phyloP scores from a whole-genome alignment of 2,113 vertebrate species.

The Hoplias malabaricus region DNA sequence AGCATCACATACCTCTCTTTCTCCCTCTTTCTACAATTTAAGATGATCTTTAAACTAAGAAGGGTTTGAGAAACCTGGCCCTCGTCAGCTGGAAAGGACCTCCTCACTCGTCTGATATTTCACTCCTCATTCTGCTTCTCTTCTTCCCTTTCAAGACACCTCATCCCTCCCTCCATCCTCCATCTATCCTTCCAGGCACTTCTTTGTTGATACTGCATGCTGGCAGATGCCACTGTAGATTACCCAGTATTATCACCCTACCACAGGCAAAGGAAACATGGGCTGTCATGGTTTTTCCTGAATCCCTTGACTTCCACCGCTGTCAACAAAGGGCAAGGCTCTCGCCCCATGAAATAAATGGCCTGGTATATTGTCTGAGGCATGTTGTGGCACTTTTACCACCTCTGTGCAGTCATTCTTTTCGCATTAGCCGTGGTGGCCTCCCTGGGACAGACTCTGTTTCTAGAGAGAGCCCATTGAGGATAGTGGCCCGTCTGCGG shows the following conservation, averaged over 20 bases:
- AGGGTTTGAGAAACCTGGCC: too few species aligned
- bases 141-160: constrained; percentile 29
- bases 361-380: constrained; percentile 23
- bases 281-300: neutral
- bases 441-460: neutral
- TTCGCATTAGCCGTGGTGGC: constrained; percentile 15
- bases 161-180: neutral
- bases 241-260: neutral
- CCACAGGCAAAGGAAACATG: neutral
- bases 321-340: constrained; percentile 18
- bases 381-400: constrained; percentile 33
- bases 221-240: neutral
- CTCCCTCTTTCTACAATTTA: too few species aligned
- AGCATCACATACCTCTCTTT: too few species aligned
- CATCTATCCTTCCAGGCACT: constrained; percentile 9
- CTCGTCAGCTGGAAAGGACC: neutral
- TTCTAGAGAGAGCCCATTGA: neutral
- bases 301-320: constrained; percentile 16
- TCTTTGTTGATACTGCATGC: neutral
- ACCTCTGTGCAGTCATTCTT: constrained; percentile 10
- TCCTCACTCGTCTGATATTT: constrained; percentile 30
- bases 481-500: constrained; percentile 23
- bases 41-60: too few species aligned
- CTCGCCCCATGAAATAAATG: constrained; percentile 31
- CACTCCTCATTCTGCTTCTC: constrained; percentile 5